phyloP scores from a whole-genome alignment of 1,140 invertebrate species.

The Theocolax elegans region DNA sequence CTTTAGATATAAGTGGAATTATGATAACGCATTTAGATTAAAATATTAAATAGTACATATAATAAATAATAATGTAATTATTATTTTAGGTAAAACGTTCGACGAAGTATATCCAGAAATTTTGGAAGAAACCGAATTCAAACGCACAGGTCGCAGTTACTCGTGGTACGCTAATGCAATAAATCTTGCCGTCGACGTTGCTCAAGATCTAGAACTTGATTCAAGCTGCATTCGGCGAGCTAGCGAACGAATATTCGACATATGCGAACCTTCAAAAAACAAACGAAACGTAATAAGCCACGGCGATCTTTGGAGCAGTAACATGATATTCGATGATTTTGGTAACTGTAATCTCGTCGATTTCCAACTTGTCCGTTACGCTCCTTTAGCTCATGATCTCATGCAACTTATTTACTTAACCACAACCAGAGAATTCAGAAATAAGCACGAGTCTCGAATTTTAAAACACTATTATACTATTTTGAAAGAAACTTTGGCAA shows the following conservation, averaged over 20 bases:
- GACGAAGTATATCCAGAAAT: constrained; percentile 61
- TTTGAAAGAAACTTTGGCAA: constrained; percentile 45
- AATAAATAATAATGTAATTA: too few relatives aligned
- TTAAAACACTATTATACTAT: constrained; percentile 58
- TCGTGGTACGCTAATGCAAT: constrained; percentile 52
- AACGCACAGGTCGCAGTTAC: constrained; percentile 45
- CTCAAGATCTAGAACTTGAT: constrained; percentile 52
- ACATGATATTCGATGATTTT: constrained; percentile 68
- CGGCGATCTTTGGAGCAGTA: constrained; percentile 74
- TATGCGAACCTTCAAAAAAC: constrained; percentile 63
- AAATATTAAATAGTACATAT: too few relatives aligned
- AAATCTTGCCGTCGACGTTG: constrained; percentile 47
- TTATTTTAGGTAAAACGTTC: constrained; percentile 51
- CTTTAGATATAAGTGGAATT: too few relatives aligned
- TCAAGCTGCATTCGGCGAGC: constrained; percentile 53
- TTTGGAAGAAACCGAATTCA: constrained; percentile 67
- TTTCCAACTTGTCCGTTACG: constrained; percentile 70
- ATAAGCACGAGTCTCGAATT: constrained; percentile 49
- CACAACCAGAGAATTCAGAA: constrained; percentile 52
- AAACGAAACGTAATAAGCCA: constrained; percentile 72
- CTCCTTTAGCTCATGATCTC: constrained; percentile 67
- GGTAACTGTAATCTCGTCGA: constrained; percentile 71
- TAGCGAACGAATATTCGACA: constrained; percentile 58
- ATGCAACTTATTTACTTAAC: constrained; percentile 60
- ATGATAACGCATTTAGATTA: too few relatives aligned